Conservation (phyloP, 2,888 invertebrate genomes). For the Callyntrura sp. region DNA sequence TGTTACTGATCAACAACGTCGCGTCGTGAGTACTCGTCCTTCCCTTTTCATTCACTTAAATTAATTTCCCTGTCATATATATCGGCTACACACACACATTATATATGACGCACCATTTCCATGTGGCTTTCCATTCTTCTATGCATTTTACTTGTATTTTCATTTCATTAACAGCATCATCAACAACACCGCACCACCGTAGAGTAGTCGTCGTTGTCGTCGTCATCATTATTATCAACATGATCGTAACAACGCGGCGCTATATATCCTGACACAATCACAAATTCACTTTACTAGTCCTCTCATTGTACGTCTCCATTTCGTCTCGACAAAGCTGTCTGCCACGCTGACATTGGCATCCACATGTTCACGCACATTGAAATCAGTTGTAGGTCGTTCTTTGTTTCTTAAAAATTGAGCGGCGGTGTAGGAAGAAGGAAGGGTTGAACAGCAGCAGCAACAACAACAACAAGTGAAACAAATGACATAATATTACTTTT, state of each 20-base stretch:
- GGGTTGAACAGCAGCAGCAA: not conserved
- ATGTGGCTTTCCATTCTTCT: conserved; percentile 53
- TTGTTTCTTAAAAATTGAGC: not conserved
- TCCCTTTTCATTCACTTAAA: conserved; percentile 64
- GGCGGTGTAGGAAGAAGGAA: not conserved
- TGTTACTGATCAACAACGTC: not conserved
- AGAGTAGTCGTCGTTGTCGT: too few species aligned
- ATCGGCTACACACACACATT: not conserved
- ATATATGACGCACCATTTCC: conserved; percentile 64
- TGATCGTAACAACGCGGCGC: too few species aligned
- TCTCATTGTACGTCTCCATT: not conserved
- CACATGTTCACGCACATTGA: not conserved
- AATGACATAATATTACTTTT: conserved; percentile 1
- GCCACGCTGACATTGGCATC: conserved; percentile 8
- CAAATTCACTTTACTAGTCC: not conserved
- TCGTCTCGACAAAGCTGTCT: not conserved
- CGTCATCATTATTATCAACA: conserved; percentile 23
- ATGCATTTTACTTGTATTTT: conserved; percentile 60
- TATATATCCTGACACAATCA: not conserved
- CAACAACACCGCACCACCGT: conserved; percentile 1
- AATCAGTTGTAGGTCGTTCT: conserved; percentile 17
- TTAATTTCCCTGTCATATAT: conserved; percentile 30
- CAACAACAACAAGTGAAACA: too few species aligned
- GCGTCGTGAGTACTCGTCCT: conserved; percentile 16
- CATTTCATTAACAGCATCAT: conserved; percentile 46